Conservation (phyloP, 2,797 vertebrate genomes). For the Pampus argenteus region DNA sequence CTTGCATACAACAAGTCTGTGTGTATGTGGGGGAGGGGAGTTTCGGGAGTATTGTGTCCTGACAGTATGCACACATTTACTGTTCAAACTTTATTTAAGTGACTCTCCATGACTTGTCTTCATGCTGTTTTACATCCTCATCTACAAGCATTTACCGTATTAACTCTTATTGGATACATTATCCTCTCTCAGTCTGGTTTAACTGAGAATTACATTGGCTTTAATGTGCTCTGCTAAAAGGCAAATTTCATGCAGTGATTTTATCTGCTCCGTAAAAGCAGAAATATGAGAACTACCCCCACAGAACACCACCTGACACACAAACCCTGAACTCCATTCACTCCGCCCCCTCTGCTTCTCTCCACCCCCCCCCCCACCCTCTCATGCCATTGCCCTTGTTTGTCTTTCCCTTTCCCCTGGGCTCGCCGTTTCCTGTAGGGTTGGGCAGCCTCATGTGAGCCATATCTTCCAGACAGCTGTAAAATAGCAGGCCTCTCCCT, state of each 20-base stretch:
- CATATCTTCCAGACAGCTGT: conserved; percentile 87
- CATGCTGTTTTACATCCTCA: conserved; percentile 30
- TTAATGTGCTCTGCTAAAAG: conserved; percentile 62
- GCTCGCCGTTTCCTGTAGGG: conserved; percentile 85
- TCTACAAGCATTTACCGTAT: conserved; percentile 10
- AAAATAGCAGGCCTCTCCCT: conserved; percentile 80
- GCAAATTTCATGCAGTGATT: conserved; percentile 76
- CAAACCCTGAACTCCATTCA: conserved; percentile 71
- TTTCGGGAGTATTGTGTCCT: conserved; percentile 24
- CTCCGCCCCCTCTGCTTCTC: conserved; percentile 73
- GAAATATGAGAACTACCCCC: conserved; percentile 79
- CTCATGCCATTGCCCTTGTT: conserved; percentile 85
- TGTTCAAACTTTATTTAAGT: conserved; percentile 50
- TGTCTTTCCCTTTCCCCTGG: conserved; percentile 88
- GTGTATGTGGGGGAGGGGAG: conserved; percentile 67
- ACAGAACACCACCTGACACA: conserved; percentile 81
- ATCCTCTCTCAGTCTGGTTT: conserved; percentile 19
- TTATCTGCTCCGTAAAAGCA: conserved; percentile 75
- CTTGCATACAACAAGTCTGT: conserved; percentile 33
- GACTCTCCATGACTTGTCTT: conserved; percentile 8
- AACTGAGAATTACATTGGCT: conserved; percentile 28
- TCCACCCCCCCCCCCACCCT: conserved; percentile 53
- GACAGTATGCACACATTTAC: conserved; percentile 37
- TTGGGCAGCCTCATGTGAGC: conserved; percentile 85
- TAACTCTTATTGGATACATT: conserved; percentile 27